Evolutionary conservation across 1,140 invertebrate genomes (phyloP).

Genomic region (Aporrectodea caliginosa): DNA sequence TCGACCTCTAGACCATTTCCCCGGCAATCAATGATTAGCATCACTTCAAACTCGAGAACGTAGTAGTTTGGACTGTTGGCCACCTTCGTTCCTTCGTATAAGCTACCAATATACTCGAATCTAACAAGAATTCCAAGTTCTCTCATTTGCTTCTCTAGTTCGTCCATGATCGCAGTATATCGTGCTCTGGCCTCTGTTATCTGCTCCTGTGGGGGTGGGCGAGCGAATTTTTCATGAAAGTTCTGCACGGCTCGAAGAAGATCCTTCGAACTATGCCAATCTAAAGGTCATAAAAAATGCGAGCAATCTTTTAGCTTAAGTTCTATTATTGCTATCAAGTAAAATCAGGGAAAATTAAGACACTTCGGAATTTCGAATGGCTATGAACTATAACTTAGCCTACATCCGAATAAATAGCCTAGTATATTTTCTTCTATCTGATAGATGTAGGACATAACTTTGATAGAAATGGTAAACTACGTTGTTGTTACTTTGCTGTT

Average conservation of each 20-base stretch:
- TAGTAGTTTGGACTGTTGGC: not conserved
- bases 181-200: not conserved
- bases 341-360: too few relatives aligned
- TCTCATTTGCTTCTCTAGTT: not conserved
- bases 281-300: too few relatives aligned
- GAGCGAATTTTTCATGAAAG: constrained; percentile 1
- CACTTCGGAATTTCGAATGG: too few relatives aligned
- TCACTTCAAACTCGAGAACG: constrained; percentile 8
- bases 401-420: too few relatives aligned
- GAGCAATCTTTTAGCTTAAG: too few relatives aligned
- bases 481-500: too few relatives aligned
- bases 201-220: not conserved
- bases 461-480: too few relatives aligned
- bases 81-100: constrained; percentile 11
- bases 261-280: not conserved
- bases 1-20: not conserved
- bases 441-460: too few relatives aligned
- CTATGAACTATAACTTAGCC: too few relatives aligned
- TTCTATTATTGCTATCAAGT: too few relatives aligned
- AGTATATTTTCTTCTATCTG: too few relatives aligned
- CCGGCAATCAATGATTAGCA: constrained; percentile 4
- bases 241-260: not conserved
- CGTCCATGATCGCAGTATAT: not conserved
- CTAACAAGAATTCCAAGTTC: not conserved
- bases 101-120: constrained; percentile 6